Percentiles rank a stretch among this genome's conserved stretches.
phyloP scores from a whole-genome alignment of 2,888 invertebrate genomes.

The Rhamnusium bicolor region DNA sequence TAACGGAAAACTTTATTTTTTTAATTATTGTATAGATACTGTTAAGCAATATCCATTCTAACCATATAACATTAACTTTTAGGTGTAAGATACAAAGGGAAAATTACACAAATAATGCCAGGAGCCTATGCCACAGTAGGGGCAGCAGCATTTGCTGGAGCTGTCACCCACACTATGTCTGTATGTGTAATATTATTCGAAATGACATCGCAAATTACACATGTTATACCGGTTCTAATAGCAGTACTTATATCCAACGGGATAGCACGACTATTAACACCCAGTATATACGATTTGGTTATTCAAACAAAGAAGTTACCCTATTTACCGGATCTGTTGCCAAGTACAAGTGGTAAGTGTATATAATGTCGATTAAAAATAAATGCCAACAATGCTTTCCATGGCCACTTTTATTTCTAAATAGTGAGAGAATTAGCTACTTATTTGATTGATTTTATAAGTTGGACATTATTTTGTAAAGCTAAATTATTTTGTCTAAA shows the following conservation, averaged over 20 bases:
- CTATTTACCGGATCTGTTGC: slow-evolving; percentile 93
- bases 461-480: too few species aligned
- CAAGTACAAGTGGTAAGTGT: slow-evolving; percentile 80
- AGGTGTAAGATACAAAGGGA: slow-evolving; percentile 89
- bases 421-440: too few species aligned
- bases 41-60: too few species aligned
- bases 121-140: slow-evolving; percentile 97
- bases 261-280: slow-evolving; percentile 90
- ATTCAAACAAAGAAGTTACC: slow-evolving; percentile 96
- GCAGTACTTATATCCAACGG: slow-evolving; percentile 96
- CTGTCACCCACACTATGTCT: slow-evolving; percentile 96
- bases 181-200: slow-evolving; percentile 96
- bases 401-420: too few species aligned
- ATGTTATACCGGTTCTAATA: slow-evolving; percentile 94
- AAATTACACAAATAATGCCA: slow-evolving; percentile 87
- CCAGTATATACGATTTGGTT: slow-evolving; percentile 97
- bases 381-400: too few species aligned
- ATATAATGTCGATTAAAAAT: not conserved
- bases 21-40: too few species aligned
- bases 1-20: too few species aligned
- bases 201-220: slow-evolving; percentile 97
- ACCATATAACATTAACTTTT: slow-evolving; percentile 8
- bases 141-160: slow-evolving; percentile 94
- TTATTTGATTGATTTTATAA: too few species aligned
- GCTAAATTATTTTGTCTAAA: too few species aligned